Conservation (phyloP, 2,797 vertebrate species). For the Malacoraja senta region DNA sequence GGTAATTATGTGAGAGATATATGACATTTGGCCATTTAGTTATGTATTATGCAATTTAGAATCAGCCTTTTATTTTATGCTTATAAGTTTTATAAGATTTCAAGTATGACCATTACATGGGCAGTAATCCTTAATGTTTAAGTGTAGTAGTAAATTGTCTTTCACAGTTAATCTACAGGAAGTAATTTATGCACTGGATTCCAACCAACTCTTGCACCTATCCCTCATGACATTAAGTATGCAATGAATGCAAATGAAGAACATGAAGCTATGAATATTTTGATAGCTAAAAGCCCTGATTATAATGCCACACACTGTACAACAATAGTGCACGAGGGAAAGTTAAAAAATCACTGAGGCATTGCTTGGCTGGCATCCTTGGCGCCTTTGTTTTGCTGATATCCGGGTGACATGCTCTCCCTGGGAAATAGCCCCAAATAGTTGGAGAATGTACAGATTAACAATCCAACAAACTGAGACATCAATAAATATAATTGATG, state of each 20-base stretch:
- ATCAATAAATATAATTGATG: neutral
- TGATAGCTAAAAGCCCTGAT: neutral
- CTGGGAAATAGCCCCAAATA: neutral
- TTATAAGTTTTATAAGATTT: neutral
- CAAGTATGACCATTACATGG: neutral
- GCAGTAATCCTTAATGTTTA: neutral
- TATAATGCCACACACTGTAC: neutral
- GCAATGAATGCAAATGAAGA: neutral
- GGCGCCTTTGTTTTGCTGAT: neutral
- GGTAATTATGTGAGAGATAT: neutral
- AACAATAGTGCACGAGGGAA: neutral
- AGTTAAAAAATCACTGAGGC: neutral
- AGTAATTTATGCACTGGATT: neutral
- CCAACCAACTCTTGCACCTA: neutral
- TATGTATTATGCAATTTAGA: neutral
- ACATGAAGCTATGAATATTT: neutral
- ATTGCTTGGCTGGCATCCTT: no score
- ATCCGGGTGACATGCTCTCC: neutral
- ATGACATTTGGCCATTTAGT: neutral
- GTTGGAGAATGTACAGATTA: neutral
- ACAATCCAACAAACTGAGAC: neutral
- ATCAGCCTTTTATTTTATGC: neutral
- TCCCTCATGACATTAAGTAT: neutral
- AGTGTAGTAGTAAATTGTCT: neutral
- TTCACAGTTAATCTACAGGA: neutral